phyloP scores from a whole-genome alignment of 2,888 invertebrate species.

The Tryphoninae sp. region DNA sequence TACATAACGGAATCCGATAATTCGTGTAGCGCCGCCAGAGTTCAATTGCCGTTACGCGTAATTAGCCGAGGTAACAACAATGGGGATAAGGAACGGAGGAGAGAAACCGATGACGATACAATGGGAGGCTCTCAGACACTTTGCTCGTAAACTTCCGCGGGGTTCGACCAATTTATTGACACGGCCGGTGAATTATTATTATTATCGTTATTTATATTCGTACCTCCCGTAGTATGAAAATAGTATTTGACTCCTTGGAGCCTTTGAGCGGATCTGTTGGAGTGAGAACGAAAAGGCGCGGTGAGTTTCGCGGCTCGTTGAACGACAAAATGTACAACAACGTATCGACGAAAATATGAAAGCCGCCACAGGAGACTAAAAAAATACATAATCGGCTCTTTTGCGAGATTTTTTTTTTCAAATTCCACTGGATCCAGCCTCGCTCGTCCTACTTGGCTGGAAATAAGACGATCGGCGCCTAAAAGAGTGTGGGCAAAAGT shows the following conservation, averaged over 20 bases:
- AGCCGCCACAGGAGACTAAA: background rate
- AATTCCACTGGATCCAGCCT: too few species aligned
- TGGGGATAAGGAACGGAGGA: conserved; percentile 29
- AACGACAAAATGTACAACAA: conserved; percentile 38
- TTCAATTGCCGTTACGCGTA: conserved; percentile 62
- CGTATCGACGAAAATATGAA: background rate
- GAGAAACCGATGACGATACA: conserved; percentile 39
- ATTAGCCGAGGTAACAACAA: conserved; percentile 59
- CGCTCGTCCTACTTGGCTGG: too few species aligned
- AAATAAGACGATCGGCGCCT: background rate
- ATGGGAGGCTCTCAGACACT: conserved; percentile 54
- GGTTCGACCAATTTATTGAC: conserved; percentile 24
- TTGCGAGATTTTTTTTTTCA: too few species aligned
- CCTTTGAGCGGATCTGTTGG: conserved; percentile 16
- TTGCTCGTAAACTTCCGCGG: conserved; percentile 13
- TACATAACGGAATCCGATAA: conserved; percentile 60
- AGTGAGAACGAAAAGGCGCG: conserved; percentile 12
- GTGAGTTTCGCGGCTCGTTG: conserved; percentile 25
- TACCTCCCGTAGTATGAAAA: conserved; percentile 23
- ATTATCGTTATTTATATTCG: conserved; percentile 8
- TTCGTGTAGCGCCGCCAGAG: conserved; percentile 43
- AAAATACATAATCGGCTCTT: background rate
- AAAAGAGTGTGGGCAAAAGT: background rate
- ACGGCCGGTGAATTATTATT: background rate
- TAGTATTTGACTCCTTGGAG: conserved; percentile 19